Evolutionary conservation across 2,797 vertebrate species (phyloP).

Genomic region (Margarornis squamiger): DNA sequence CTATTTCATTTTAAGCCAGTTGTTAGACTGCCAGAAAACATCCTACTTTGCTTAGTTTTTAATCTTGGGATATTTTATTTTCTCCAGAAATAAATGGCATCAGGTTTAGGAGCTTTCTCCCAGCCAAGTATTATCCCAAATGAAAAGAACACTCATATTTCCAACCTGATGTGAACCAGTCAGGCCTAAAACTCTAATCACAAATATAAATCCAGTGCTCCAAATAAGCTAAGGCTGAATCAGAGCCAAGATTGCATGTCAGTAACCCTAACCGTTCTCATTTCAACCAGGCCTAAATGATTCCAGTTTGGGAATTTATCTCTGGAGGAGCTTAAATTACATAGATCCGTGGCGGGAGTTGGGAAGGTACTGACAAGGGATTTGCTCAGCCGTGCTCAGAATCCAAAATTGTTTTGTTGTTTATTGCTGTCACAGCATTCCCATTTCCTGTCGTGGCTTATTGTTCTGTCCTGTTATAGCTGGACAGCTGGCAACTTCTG

Average conservation of each 20-base stretch:
- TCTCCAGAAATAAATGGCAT: constrained; percentile 51
- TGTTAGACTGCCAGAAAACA: constrained; percentile 44
- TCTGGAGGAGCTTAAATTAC: neutral
- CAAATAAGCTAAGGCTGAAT: neutral
- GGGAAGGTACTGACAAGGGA: neutral
- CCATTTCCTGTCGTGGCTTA: neutral
- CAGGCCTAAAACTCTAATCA: constrained; percentile 8
- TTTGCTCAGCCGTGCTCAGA: neutral
- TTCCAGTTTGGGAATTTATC: neutral
- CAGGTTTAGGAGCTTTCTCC: constrained; percentile 14
- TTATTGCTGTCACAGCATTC: neutral
- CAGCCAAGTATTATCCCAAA: constrained; percentile 35
- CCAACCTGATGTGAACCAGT: constrained; percentile 17
- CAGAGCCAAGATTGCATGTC: neutral
- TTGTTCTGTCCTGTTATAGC: neutral
- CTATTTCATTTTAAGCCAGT: constrained; percentile 50
- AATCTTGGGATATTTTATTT: constrained; percentile 43
- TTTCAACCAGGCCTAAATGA: neutral
- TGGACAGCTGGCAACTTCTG: neutral
- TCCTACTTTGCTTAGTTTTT: constrained; percentile 42
- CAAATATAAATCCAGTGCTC: neutral
- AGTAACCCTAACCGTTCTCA: neutral
- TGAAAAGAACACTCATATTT: constrained; percentile 38
- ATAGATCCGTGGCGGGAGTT: accelerated
- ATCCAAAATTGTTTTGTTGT: neutral